Evolutionary conservation across 2,113 vertebrate species (phyloP).

Genomic region (Periophthalmodon schlosseri): DNA sequence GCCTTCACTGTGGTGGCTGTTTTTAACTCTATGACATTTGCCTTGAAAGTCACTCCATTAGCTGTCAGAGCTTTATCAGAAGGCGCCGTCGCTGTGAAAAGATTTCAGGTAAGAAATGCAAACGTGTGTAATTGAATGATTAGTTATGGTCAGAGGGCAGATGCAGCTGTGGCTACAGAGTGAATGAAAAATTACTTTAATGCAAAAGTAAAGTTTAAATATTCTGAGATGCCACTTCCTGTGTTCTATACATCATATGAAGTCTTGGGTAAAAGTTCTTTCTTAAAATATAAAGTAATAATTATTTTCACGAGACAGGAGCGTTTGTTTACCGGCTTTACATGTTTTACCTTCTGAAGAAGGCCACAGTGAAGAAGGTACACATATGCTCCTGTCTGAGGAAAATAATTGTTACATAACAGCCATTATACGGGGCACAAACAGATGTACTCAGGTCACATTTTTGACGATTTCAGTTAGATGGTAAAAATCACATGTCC

Average conservation of each 20-base stretch:
- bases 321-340: no score
- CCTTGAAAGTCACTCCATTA: constrained; percentile 81
- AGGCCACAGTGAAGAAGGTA: no score
- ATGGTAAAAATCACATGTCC: constrained; percentile 45
- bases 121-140: background rate
- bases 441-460: background rate
- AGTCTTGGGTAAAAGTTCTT: no score
- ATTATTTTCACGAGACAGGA: no score
- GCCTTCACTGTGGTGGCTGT: constrained; percentile 83
- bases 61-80: constrained; percentile 79
- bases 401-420: no score
- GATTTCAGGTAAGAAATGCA: constrained; percentile 78
- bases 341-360: no score
- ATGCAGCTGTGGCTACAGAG: background rate
- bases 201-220: no score
- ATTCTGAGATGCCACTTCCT: no score
- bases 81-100: constrained; percentile 76
- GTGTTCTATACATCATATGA: no score
- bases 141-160: background rate
- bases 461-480: constrained; percentile 40
- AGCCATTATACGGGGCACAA: background rate
- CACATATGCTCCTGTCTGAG: no score
- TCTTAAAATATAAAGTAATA: no score
- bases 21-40: constrained; percentile 85
- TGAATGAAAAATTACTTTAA: background rate